A percentile compares a stretch with the other conserved stretches of the same genome.
Conservation (phyloP, 1,140 invertebrate genomes). For the Formica exsecta region DNA sequence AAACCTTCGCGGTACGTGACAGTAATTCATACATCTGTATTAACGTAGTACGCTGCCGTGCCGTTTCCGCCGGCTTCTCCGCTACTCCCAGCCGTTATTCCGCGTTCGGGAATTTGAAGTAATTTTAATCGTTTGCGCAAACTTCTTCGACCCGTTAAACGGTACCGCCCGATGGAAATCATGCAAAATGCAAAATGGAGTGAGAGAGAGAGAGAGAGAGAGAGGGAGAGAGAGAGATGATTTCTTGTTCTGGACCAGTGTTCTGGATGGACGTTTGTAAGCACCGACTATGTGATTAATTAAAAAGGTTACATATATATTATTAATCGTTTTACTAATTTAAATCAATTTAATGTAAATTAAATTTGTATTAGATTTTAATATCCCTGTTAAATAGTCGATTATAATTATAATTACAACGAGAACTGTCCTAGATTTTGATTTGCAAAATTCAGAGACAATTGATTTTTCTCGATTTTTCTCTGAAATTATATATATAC, state of each 20-base stretch:
- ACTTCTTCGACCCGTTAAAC: constrained; percentile 55
- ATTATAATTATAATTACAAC: neutral
- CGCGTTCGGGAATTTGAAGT: constrained; percentile 48
- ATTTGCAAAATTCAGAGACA: neutral
- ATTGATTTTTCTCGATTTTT: neutral
- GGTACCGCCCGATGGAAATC: constrained; percentile 6
- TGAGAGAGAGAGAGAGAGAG: neutral
- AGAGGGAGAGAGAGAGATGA: constrained; percentile 10
- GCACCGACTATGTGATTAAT: constrained; percentile 23
- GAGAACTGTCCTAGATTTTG: neutral
- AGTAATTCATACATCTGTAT: constrained; percentile 77
- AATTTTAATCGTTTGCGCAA: constrained; percentile 61
- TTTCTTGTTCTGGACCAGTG: constrained; percentile 1
- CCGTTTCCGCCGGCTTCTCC: constrained; percentile 2
- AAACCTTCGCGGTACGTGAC: constrained; percentile 75
- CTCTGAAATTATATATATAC: neutral
- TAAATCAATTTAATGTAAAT: constrained; percentile 4
- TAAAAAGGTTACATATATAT: constrained; percentile 19
- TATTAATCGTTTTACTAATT: neutral
- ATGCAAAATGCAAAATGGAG: constrained; percentile 11
- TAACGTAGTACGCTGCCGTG: constrained; percentile 56
- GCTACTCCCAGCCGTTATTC: neutral
- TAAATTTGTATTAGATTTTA: neutral
- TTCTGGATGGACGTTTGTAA: neutral
- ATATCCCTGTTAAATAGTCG: neutral